Evolutionary conservation across 2,888 invertebrate genomes (phyloP).

Genomic region (Campoplex nolae): DNA sequence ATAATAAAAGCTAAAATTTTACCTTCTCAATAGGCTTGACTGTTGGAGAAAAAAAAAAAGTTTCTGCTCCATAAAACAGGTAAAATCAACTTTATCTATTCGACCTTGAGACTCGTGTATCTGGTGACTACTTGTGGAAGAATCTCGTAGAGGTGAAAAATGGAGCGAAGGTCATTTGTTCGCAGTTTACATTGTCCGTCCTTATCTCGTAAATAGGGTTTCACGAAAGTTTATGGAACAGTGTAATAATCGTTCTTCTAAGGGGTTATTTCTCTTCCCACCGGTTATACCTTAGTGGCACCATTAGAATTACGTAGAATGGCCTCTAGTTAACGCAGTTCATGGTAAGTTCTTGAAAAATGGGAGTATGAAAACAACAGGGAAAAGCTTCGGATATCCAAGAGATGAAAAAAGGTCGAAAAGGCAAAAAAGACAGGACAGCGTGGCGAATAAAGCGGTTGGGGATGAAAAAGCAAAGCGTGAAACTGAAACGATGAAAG

Average conservation of each 20-base stretch:
- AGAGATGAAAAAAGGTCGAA: constrained; percentile 17
- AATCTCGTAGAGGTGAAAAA: constrained; percentile 33
- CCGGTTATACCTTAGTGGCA: constrained; percentile 80
- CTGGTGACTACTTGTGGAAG: neutral
- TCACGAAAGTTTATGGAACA: constrained; percentile 67
- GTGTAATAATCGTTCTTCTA: neutral
- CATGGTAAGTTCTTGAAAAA: constrained; percentile 35
- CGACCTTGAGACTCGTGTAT: neutral
- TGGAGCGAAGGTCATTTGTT: constrained; percentile 71
- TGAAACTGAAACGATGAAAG: constrained; percentile 59
- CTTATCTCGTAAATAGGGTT: constrained; percentile 75
- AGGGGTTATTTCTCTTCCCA: constrained; percentile 72
- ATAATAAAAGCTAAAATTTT: neutral
- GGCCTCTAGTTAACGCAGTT: constrained; percentile 77
- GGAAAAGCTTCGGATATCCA: constrained; percentile 29
- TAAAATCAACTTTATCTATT: neutral
- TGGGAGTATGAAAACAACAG: constrained; percentile 10
- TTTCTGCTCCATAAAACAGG: neutral
- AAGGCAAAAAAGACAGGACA: constrained; percentile 2
- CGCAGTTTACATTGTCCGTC: constrained; percentile 77
- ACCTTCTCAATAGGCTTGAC: neutral
- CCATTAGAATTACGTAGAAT: constrained; percentile 81
- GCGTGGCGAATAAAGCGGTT: constrained; percentile 64
- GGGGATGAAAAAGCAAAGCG: constrained; percentile 56
- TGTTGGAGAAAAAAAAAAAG: neutral